phyloP scores from a whole-genome alignment of 1,140 invertebrate species.

The Caenorhabditis brenneri region DNA sequence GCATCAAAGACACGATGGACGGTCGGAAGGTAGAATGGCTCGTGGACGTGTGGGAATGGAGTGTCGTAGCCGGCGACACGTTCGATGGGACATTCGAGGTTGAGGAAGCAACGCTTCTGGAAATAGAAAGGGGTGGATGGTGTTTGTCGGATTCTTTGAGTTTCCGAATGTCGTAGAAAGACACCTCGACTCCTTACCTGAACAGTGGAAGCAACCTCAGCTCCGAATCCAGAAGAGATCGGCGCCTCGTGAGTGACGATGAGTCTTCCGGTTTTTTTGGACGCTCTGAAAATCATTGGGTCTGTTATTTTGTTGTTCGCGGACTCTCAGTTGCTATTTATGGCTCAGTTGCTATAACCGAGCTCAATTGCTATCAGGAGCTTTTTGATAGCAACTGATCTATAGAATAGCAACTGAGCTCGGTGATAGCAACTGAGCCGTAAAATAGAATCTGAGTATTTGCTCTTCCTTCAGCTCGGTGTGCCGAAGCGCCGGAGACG shows the following conservation, averaged over 20 bases:
- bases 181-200: too few species aligned
- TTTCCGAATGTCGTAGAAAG: background rate
- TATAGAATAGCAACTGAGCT: too few species aligned
- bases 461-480: too few species aligned
- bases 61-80: conserved; percentile 95
- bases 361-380: too few species aligned
- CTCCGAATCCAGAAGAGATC: conserved; percentile 89
- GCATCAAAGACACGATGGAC: conserved; percentile 88
- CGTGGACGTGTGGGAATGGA: conserved; percentile 93
- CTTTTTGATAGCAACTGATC: too few species aligned
- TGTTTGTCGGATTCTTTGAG: background rate
- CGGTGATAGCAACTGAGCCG: too few species aligned
- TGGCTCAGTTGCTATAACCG: too few species aligned
- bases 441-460: too few species aligned
- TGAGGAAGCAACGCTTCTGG: conserved; percentile 92
- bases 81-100: conserved; percentile 88
- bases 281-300: conserved; percentile 86
- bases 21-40: conserved; percentile 92
- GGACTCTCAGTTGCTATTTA: too few species aligned
- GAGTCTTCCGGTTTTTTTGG: conserved; percentile 87
- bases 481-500: too few species aligned
- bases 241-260: conserved; percentile 95
- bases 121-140: background rate
- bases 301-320: too few species aligned
- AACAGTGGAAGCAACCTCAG: conserved; percentile 91